Conservation (phyloP, 1,140 invertebrate species). For the Fopius arisanus region DNA sequence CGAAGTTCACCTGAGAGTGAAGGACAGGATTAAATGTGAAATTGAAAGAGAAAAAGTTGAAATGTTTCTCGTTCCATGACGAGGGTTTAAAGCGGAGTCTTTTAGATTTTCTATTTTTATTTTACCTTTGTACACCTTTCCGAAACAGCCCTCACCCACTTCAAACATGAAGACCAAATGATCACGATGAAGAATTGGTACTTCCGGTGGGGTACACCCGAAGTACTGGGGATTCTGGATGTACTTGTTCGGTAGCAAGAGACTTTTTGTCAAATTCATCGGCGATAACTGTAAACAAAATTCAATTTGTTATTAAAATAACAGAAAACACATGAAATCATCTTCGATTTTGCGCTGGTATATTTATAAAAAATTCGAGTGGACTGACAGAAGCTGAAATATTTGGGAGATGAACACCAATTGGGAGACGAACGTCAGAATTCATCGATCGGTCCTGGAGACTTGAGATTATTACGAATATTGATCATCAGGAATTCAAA, state of each 20-base stretch:
- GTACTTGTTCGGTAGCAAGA: constrained; percentile 76
- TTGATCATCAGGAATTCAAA: constrained; percentile 17
- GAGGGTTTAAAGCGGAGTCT: not conserved
- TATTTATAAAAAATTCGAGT: too few species aligned
- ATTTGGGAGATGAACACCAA: too few species aligned
- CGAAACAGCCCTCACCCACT: constrained; percentile 90
- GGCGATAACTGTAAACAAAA: constrained; percentile 59
- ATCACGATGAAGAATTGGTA: constrained; percentile 71
- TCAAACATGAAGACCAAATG: constrained; percentile 76
- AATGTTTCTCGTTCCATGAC: not conserved
- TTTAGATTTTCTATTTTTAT: not conserved
- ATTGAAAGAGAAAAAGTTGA: not conserved
- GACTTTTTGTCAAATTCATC: constrained; percentile 67
- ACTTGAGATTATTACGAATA: not conserved
- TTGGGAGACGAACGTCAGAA: too few species aligned
- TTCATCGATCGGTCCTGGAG: not conserved
- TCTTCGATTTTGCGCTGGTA: too few species aligned
- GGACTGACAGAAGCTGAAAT: too few species aligned
- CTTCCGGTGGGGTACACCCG: constrained; percentile 64
- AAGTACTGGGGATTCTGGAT: constrained; percentile 82
- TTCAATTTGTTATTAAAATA: too few species aligned
- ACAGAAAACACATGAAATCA: too few species aligned
- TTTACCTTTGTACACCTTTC: constrained; percentile 89
- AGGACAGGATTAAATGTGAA: not conserved
- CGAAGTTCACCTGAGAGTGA: constrained; percentile 64